These are phyloP conservation scores for Hoplodrina ambigua DNA, from an alignment of 2,888 invertebrate genomes.

Conservation along the genomic window DNA sequence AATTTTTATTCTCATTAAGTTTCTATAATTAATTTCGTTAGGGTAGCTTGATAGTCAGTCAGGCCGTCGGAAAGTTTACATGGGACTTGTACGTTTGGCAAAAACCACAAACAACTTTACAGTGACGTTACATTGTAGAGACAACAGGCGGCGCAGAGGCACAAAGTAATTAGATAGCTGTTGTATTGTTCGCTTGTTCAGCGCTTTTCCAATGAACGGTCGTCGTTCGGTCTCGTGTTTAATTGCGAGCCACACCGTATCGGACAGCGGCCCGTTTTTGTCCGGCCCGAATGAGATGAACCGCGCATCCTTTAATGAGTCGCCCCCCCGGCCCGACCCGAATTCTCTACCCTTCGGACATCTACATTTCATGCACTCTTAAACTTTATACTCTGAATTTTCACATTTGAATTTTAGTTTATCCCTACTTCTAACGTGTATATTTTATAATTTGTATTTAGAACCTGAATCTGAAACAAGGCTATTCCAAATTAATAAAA, in stretches of 20 bases:
- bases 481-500: not conserved
- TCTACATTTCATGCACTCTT: conserved; percentile 70
- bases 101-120: conserved; percentile 84
- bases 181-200: conserved; percentile 86
- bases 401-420: conserved; percentile 25
- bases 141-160: conserved; percentile 75
- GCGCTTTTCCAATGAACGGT: conserved; percentile 84
- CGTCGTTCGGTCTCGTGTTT: conserved; percentile 80
- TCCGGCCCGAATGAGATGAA: conserved; percentile 80
- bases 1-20: conserved; percentile 43
- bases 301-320: conserved; percentile 85
- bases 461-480: not conserved
- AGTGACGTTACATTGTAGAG: conserved; percentile 80
- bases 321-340: conserved; percentile 57
- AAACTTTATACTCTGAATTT: conserved; percentile 62
- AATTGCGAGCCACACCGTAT: conserved; percentile 86
- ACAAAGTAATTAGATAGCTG: conserved; percentile 87
- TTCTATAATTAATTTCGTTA: conserved; percentile 70
- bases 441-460: not conserved
- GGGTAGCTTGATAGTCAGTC: conserved; percentile 72
- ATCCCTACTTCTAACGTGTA: not conserved
- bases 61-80: conserved; percentile 68
- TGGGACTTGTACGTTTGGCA: conserved; percentile 74
- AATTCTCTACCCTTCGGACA: conserved; percentile 58
- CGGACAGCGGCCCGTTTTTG: conserved; percentile 86